Conservation (phyloP, 2,888 invertebrate genomes). For the Cantharis rustica region DNA sequence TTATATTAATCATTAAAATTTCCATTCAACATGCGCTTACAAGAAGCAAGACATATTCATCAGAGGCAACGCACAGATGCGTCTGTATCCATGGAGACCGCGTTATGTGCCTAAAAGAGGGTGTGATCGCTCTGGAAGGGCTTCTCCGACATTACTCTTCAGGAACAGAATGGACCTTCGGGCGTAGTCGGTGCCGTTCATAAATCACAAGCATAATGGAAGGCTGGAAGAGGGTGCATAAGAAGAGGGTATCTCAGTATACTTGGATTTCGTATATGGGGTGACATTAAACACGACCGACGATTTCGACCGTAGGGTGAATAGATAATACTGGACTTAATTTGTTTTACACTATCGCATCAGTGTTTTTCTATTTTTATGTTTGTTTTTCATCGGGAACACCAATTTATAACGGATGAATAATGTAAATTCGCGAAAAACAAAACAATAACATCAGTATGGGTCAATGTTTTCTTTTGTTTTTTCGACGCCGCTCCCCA, state of each 20-base stretch:
- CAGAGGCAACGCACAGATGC: slow-evolving; percentile 42
- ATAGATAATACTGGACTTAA: slow-evolving; percentile 32
- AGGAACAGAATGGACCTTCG: slow-evolving; percentile 36
- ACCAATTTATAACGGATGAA: background rate
- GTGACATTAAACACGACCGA: slow-evolving; percentile 31
- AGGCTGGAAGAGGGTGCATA: slow-evolving; percentile 24
- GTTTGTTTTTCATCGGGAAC: background rate
- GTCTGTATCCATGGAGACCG: slow-evolving; percentile 46
- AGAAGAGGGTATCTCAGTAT: slow-evolving; percentile 24
- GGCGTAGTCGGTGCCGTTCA: slow-evolving; percentile 29
- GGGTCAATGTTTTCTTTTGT: background rate
- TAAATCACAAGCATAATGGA: slow-evolving; percentile 37
- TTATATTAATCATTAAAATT: slow-evolving; percentile 30
- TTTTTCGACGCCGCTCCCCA: background rate
- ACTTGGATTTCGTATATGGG: slow-evolving; percentile 22
- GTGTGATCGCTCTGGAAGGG: slow-evolving; percentile 37
- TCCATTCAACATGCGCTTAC: slow-evolving; percentile 26
- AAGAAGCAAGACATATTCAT: slow-evolving; percentile 32
- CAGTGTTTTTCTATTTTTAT: background rate
- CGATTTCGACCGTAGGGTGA: slow-evolving; percentile 22
- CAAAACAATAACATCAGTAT: background rate
- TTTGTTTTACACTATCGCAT: slow-evolving; percentile 32
- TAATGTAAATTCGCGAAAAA: background rate
- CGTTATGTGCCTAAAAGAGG: slow-evolving; percentile 42
- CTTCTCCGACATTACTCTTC: slow-evolving; percentile 24